These are phyloP conservation scores for Urophycis tenuis DNA, from an alignment of 2,797 vertebrate genomes.

Conservation along the genomic window DNA sequence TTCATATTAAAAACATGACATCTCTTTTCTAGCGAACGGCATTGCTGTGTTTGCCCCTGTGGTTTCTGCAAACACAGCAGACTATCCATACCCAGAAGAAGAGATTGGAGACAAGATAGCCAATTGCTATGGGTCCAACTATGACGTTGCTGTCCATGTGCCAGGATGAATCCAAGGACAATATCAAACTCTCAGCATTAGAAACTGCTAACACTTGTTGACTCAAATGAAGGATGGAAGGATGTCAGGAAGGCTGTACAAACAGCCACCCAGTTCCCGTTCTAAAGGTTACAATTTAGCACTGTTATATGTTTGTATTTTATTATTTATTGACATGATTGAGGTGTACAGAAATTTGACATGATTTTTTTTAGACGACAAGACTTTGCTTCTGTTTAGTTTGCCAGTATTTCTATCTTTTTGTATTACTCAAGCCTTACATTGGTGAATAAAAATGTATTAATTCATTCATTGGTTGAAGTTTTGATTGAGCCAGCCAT, in stretches of 20 bases:
- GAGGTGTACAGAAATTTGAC: conserved; percentile 9
- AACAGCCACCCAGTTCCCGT: background rate
- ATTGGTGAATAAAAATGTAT: no score
- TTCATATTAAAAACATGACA: background rate
- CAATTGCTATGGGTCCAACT: conserved; percentile 6
- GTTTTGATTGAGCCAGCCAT: no score
- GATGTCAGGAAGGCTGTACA: background rate
- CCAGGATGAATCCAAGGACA: background rate
- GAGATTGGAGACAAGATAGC: conserved; percentile 48
- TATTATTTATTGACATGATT: no score
- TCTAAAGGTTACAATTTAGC: background rate
- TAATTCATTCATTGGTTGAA: no score
- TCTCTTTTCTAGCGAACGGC: conserved; percentile 34
- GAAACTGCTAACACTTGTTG: background rate
- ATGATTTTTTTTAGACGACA: conserved; percentile 47
- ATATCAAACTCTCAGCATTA: background rate
- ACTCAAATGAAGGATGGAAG: background rate
- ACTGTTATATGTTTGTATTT: no score
- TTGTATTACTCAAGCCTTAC: no score
- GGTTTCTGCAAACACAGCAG: conserved; percentile 8
- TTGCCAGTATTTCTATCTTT: no score
- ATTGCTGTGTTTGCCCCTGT: background rate
- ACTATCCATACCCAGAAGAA: conserved; percentile 60
- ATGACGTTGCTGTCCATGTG: background rate
- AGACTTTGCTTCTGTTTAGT: background rate